Evolutionary conservation across 2,113 vertebrate species (phyloP).

Genomic region (zebrafish (Danio rerio)): DNA sequence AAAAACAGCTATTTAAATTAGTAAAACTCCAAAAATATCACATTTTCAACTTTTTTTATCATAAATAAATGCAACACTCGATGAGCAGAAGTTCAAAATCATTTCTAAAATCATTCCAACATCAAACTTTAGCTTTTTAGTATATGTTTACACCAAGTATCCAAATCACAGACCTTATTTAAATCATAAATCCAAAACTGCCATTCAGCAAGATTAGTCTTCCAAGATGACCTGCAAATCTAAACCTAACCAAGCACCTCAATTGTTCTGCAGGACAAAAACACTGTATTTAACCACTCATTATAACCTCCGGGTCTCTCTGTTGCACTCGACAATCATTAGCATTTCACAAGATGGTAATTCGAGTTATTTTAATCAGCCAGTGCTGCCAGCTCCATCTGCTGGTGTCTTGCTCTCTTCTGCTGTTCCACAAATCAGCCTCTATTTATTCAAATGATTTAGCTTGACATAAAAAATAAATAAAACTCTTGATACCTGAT

Average conservation of each 20-base stretch:
- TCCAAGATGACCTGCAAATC: neutral
- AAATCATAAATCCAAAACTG: conserved; percentile 9
- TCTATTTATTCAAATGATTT: neutral
- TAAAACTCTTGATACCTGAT: neutral
- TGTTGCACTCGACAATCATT: neutral
- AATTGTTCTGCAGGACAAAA: neutral
- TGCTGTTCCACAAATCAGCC: neutral
- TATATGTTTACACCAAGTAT: neutral
- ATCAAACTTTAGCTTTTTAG: neutral
- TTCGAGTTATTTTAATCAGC: conserved; percentile 12
- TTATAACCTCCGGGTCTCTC: neutral
- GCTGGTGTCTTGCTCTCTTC: neutral
- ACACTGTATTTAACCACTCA: neutral
- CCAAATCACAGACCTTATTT: neutral
- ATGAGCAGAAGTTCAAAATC: neutral
- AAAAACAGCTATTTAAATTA: neutral
- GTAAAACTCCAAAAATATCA: neutral
- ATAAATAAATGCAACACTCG: neutral
- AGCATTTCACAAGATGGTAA: conserved; percentile 4
- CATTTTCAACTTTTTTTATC: neutral
- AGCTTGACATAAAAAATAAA: neutral
- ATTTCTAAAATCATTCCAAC: neutral
- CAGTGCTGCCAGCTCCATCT: neutral
- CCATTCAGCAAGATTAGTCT: neutral
- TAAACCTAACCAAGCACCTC: neutral